Percentiles rank a stretch among this genome's conserved stretches.
Evolutionary conservation across 2,888 invertebrate species (phyloP).

Genomic region (Acronicta leporina): DNA sequence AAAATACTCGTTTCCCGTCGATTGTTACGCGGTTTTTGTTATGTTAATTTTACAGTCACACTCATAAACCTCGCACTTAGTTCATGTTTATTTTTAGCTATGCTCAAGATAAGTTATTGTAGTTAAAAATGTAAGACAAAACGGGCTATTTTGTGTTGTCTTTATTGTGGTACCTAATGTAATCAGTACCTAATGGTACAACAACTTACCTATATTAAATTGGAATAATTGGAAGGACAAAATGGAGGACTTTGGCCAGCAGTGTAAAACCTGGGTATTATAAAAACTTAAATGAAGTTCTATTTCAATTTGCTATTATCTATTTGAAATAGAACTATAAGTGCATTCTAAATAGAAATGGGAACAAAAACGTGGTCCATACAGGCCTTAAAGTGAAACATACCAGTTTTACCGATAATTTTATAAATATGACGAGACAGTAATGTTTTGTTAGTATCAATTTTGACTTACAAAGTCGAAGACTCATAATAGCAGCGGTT

Average conservation of each 20-base stretch:
- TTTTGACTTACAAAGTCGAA: too few species aligned
- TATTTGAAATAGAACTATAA: neutral
- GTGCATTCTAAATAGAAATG: neutral
- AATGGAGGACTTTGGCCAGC: too few species aligned
- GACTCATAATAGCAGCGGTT: too few species aligned
- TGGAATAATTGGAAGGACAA: too few species aligned
- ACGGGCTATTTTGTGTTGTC: neutral
- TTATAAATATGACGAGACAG: constrained; percentile 5
- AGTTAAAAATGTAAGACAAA: neutral
- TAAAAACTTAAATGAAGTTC: too few species aligned
- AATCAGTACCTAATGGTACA: too few species aligned
- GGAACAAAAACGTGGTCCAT: neutral
- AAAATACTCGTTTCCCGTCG: constrained; percentile 26
- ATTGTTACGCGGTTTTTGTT: constrained; percentile 38
- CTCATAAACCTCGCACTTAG: neutral
- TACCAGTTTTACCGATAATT: constrained; percentile 2
- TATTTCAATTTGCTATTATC: too few species aligned
- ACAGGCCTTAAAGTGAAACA: too few species aligned
- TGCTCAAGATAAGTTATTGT: neutral
- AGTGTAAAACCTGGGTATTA: too few species aligned
- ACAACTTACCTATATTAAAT: too few species aligned
- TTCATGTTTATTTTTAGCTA: constrained; percentile 11
- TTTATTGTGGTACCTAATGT: too few species aligned
- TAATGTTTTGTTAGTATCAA: constrained; percentile 8
- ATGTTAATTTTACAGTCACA: constrained; percentile 13